phyloP scores from a whole-genome alignment of 2,113 vertebrate genomes.

The Hemicordylus capensis region DNA sequence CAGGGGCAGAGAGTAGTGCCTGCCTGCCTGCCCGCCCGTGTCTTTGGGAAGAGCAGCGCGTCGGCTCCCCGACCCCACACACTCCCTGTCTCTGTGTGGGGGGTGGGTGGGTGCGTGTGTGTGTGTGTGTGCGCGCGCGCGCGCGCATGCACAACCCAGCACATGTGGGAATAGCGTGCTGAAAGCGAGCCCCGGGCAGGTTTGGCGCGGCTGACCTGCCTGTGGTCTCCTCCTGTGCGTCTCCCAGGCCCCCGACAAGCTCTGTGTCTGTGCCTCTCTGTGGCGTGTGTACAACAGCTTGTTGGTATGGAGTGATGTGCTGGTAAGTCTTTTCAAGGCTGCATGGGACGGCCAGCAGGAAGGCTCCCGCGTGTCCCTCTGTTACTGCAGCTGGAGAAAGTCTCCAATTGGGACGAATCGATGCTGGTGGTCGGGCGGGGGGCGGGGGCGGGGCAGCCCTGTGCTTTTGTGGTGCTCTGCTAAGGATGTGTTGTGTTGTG shows the following conservation, averaged over 20 bases:
- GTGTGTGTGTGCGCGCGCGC: neutral
- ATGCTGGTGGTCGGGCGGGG: neutral
- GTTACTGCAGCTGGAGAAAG: neutral
- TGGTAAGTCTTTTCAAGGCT: neutral
- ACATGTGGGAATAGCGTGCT: neutral
- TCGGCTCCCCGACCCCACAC: neutral
- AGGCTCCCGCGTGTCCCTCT: neutral
- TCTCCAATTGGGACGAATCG: neutral
- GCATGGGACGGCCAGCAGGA: neutral
- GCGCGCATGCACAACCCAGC: neutral
- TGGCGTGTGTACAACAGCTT: neutral
- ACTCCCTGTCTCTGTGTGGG: too few species aligned
- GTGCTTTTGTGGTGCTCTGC: neutral
- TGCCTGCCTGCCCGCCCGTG: neutral
- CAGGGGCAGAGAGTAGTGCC: too few species aligned
- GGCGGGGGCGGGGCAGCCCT: neutral
- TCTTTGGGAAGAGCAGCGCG: neutral
- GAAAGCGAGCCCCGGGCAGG: neutral
- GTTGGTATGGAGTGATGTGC: neutral
- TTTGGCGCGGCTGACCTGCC: neutral
- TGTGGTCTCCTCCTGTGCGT: too few species aligned
- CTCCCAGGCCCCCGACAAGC: neutral
- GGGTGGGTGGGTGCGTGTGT: too few species aligned
- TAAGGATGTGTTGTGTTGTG: neutral
- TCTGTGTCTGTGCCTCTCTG: too few species aligned